A percentile compares a stretch with the other conserved stretches of the same genome.
Conservation (phyloP, 2,888 invertebrate genomes). For the Nomada flava region DNA sequence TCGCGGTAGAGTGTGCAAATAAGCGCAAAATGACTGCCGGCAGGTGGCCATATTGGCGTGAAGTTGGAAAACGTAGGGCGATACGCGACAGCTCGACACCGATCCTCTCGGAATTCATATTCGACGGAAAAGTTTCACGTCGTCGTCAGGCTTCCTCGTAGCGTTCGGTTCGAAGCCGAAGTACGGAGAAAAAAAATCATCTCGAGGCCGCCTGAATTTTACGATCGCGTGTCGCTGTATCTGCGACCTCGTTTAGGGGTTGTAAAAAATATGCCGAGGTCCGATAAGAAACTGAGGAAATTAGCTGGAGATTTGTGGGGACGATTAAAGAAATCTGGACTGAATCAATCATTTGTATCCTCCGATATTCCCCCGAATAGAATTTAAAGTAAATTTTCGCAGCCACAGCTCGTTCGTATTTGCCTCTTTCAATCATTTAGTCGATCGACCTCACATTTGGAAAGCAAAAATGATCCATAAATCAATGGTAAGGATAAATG, state of each 20-base stretch:
- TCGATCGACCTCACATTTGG: too few species aligned
- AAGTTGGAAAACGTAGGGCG: constrained; percentile 75
- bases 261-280: not conserved
- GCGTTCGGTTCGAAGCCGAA: not conserved
- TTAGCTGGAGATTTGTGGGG: constrained; percentile 7
- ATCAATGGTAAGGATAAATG: too few species aligned
- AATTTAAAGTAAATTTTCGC: not conserved
- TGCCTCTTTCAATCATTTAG: not conserved
- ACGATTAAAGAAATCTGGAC: constrained; percentile 6
- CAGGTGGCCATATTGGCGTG: constrained; percentile 77
- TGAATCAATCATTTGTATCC: constrained; percentile 32
- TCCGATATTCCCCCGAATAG: too few species aligned
- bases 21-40: constrained; percentile 77
- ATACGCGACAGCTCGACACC: constrained; percentile 66
- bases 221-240: constrained; percentile 34
- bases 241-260: not conserved
- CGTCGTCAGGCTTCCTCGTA: not conserved
- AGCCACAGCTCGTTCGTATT: not conserved
- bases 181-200: constrained; percentile 24
- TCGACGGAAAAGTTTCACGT: constrained; percentile 45
- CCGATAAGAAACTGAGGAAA: constrained; percentile 26
- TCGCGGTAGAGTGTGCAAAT: constrained; percentile 74
- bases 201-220: constrained; percentile 24
- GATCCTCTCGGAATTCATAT: constrained; percentile 67
- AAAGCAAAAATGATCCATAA: too few species aligned